Percentiles rank a stretch among this genome's conserved stretches.
phyloP scores from a whole-genome alignment of 2,888 invertebrate genomes.

The Catocala sponsa region DNA sequence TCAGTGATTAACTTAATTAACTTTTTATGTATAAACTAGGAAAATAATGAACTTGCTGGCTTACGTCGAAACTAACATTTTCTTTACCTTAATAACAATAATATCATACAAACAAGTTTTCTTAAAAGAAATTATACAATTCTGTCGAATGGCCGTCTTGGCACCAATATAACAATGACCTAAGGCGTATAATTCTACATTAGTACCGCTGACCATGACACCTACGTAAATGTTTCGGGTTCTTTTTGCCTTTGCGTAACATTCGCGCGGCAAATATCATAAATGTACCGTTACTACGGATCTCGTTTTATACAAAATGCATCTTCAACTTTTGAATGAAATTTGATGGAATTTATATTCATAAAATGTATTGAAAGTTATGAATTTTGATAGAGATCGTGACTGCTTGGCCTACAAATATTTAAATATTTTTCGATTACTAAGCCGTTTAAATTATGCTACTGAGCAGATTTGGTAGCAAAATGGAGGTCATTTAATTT shows the following conservation, averaged over 20 bases:
- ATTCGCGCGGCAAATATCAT: slow-evolving; percentile 20
- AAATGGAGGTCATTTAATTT: slow-evolving; percentile 1
- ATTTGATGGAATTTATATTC: slow-evolving; percentile 6
- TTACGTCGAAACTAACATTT: too few species aligned
- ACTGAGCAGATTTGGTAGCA: not conserved
- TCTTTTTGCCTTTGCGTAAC: slow-evolving; percentile 51
- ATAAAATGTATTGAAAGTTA: not conserved
- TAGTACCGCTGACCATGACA: slow-evolving; percentile 46
- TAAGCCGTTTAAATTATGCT: not conserved
- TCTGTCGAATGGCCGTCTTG: not conserved
- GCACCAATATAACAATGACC: slow-evolving; percentile 6
- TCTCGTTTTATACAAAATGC: not conserved
- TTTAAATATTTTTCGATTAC: not conserved
- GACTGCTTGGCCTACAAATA: slow-evolving; percentile 1
- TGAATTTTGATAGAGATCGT: slow-evolving; percentile 3
- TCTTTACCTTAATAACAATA: too few species aligned
- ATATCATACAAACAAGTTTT: too few species aligned
- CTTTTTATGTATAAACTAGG: too few species aligned
- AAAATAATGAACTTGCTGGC: too few species aligned
- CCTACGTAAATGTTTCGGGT: slow-evolving; percentile 42
- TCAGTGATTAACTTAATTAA: too few species aligned
- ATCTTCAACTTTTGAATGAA: slow-evolving; percentile 1
- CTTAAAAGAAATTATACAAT: not conserved
- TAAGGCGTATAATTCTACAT: slow-evolving; percentile 20
- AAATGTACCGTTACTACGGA: slow-evolving; percentile 4